Base-by-base conservation (phyloP, 2,888 invertebrate species). In the Yponomeuta malinellus region DNA sequence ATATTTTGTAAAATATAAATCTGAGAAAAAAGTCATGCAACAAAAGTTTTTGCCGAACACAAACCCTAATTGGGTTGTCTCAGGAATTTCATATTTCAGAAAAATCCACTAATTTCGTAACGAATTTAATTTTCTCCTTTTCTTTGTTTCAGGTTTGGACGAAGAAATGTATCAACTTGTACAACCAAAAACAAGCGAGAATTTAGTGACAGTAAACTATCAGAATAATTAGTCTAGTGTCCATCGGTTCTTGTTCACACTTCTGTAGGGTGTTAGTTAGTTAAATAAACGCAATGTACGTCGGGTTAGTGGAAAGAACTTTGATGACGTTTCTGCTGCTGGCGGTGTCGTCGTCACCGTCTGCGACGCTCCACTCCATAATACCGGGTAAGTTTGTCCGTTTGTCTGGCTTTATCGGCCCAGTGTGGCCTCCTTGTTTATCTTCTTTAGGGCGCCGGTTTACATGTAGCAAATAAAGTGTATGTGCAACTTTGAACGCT, bases 121-220 rank as follows among this genome's bases (percentile, higher is more conserved):
- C 3, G 1, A 15, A 9, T 2, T 15, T 15, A 59, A 59, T 59
- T 59, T 12, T 15, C 8, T 59, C 52, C 2, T 71, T 73, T 72
- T 70, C 70, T 75, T 89, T 88, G 87, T 90, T 90, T 70, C 89
- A 90, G 90, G 79, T 84, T 75, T 79, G 83, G 81, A 80, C 78
- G 81, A 76, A 71, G 43, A 31, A 52, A 63, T 31, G 23, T 76
- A 73, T 75, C 76, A 73, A 72, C 73, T 73, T 68, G 75, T 73
- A 72, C 74, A 72, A 71, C 71, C 71, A 77, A 74, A 73, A 75
- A 72, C 74, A 77, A 78, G 76, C 72, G 74, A 75, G 75, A 76
- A 73, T 73, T 73, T 75, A 71, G 72, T 79, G 75, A 78, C 78
- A 79, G 79, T 77, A 77, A 77, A 77, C 37, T 10, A 66, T 15